Evolutionary conservation across 2,797 vertebrate species (phyloP).

Genomic region (Poecile montanus): DNA sequence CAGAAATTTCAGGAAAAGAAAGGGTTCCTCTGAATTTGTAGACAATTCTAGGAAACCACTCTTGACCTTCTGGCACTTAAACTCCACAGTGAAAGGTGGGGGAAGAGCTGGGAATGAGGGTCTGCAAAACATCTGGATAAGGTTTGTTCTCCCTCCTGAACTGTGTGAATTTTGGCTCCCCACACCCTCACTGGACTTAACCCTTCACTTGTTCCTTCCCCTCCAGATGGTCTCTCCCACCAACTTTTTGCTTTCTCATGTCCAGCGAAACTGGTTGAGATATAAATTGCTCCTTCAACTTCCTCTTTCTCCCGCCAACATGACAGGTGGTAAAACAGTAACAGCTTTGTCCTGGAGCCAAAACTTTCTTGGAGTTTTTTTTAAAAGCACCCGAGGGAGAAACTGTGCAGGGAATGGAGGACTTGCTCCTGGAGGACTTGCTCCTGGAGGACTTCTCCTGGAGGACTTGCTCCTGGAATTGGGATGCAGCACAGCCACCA

Average conservation of each 20-base stretch:
- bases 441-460: not conserved
- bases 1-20: not conserved
- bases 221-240: not conserved
- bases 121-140: not conserved
- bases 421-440: fast-evolving
- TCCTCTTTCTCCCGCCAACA: not conserved
- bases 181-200: not conserved
- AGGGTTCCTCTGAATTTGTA: not conserved
- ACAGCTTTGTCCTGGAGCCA: not conserved
- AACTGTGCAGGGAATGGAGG: not conserved
- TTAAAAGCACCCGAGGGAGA: not conserved
- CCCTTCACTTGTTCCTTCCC: not conserved
- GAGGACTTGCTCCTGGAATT: fast-evolving
- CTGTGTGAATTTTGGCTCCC: too few species aligned
- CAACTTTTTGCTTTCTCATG: not conserved
- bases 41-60: not conserved
- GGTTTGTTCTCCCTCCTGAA: not conserved
- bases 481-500: not conserved
- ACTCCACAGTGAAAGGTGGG: not conserved
- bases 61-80: not conserved
- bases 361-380: not conserved
- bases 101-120: not conserved
- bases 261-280: not conserved
- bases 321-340: not conserved
- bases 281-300: not conserved